Percentiles rank a stretch among this genome's conserved stretches.
Conservation (phyloP, 2,888 invertebrate genomes). For the Dolichopus griseipennis region DNA sequence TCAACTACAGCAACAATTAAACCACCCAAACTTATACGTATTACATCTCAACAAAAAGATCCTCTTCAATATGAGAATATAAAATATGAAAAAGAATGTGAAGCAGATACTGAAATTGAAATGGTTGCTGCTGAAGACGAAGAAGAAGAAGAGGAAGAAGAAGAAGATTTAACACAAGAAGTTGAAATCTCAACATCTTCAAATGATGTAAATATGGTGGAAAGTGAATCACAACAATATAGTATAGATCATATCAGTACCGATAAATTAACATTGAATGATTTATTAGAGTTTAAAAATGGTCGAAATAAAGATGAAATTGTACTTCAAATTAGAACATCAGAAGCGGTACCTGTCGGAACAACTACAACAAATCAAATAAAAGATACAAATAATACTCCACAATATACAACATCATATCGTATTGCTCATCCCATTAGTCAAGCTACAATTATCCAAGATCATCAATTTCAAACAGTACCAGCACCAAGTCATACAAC, state of each 20-base stretch:
- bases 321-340: constrained; percentile 38
- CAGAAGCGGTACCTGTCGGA: constrained; percentile 29
- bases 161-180: constrained; percentile 4
- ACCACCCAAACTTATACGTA: neutral
- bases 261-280: constrained; percentile 39
- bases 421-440: constrained; percentile 33
- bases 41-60: neutral
- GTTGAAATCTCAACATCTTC: constrained; percentile 25
- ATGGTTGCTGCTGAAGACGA: neutral
- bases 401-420: constrained; percentile 37
- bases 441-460: constrained; percentile 18
- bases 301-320: constrained; percentile 33
- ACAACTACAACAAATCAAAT: constrained; percentile 20
- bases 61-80: neutral
- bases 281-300: constrained; percentile 37
- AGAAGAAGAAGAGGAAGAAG: neutral
- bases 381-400: constrained; percentile 25
- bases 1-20: neutral
- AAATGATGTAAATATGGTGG: constrained; percentile 21
- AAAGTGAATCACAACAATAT: constrained; percentile 32
- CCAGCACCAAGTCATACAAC: constrained; percentile 24
- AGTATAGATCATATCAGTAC: constrained; percentile 34
- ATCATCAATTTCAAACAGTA: constrained; percentile 35
- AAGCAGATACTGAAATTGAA: neutral
- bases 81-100: neutral